Evolutionary conservation across 1,140 invertebrate species (phyloP), one percentile per base, ranked within the genome.

Genomic region (Bombus turneri): DNA sequence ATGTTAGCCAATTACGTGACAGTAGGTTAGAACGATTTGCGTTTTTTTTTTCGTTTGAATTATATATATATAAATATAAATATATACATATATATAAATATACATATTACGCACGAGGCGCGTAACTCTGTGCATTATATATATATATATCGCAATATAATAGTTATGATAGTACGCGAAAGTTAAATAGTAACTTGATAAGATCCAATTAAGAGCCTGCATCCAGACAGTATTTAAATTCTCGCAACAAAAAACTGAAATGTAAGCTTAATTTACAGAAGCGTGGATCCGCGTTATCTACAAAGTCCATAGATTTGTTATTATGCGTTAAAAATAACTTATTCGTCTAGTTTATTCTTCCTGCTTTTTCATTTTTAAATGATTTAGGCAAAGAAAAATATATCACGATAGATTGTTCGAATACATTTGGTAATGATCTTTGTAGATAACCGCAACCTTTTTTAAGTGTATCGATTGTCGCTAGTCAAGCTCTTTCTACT

Each of bases 1-100:
- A 83, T 83, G 88, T 86, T 85, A 85, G 90, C 85, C 71, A 88
- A 88, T 79, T 86, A 78, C 37, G 43, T 47, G 79, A 81, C 74
- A 39, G 28, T 80, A 89, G 62, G 62, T 13, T 82, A 74, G 62
- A 41, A 75, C 34, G 53, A 79, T 71, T 85, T 72, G 85, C 34
- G 57, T 87, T 68, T 87, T 83, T 37, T 87, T 81, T 88, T 79
- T 37, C 4, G 84, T 84, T 86, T 74, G 31, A 75, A n/a, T 64
- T 81, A 66, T 74, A 74, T 15, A 62, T 59, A 87, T 81, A 73
- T 62, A 57, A 74, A 79, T 76, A 69, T 77, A 62, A n/a, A 31
- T 62, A n/a, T 34, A 53, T 53, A 74, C 34, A 28, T 71, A 71
- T 28, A 64, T 64, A 62, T 64, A 77, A 4, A 87, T 81, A 69